Percentiles rank a stretch among this genome's conserved stretches.
phyloP scores from a whole-genome alignment of 2,797 vertebrate species.

The Anniella stebbinsi region DNA sequence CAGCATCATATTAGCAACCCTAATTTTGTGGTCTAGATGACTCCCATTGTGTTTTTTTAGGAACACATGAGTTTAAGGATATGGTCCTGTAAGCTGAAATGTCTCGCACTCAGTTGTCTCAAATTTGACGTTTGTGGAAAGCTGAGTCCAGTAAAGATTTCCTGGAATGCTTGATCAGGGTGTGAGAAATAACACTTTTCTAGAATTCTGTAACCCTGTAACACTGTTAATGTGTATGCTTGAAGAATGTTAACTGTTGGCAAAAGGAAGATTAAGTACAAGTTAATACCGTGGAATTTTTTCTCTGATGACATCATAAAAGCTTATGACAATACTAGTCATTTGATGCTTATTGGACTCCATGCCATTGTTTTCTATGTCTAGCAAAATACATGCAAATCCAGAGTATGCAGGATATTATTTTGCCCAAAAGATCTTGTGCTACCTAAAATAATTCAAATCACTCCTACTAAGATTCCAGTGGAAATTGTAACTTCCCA shows the following conservation, averaged over 20 bases:
- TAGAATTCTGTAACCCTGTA: conserved; percentile 9
- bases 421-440: background rate
- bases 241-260: conserved; percentile 15
- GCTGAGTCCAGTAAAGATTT: background rate
- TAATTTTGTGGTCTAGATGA: background rate
- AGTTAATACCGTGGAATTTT: background rate
- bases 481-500: background rate
- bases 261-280: conserved; percentile 20
- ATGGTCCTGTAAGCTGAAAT: accelerated
- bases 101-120: background rate
- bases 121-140: conserved; percentile 6
- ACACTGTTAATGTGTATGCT: background rate
- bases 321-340: background rate
- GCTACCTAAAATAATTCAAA: background rate
- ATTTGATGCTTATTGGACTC: background rate
- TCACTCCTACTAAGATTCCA: background rate
- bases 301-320: background rate
- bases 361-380: background rate
- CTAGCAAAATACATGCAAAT: background rate
- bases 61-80: background rate
- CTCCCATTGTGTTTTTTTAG: background rate
- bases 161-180: conserved; percentile 10
- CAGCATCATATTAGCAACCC: background rate
- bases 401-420: background rate
- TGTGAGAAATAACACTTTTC: conserved; percentile 17